Evolutionary conservation across 1,140 invertebrate species (phyloP), one percentile per base, ranked within the genome.

Genomic region (Drosophila pachea): DNA sequence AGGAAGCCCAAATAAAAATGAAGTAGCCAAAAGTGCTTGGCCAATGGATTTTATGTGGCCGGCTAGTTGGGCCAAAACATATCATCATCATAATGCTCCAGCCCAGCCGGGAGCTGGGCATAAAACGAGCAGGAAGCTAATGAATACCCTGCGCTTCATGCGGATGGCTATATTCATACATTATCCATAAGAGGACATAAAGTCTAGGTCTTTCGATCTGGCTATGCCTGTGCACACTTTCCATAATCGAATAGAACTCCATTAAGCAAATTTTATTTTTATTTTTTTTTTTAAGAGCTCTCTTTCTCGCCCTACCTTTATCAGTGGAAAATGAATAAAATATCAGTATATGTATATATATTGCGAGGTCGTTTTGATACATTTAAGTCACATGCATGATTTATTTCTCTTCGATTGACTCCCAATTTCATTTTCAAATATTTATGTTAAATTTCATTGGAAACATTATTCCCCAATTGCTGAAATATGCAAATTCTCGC

Each of bases 1-100:
- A 68, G 64, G 50, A 67, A 75, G 59, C 72, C 58, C 66, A 72
- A 75, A 83, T 83, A 77, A 81, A 78, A 83, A 75, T 68, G 78
- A 68, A 79, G 68, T 79, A 69, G 55, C 60, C 53, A 56, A 70
- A 56, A 70, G 66, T 73, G 60, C 49, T 52, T 35, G 49, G 48
- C 45, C 50, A 63, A 73, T 68, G 74, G 70, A 72, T 74, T 79
- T 78, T 78, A 81, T 81, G 68, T 42, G 14, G 14, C n/a, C 53
- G 49, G 59, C 77, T 52, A 72, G 59, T 52, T 73, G 9, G 43
- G 8, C 11, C 38, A 60, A 9, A 48, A 43, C 36, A 60, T 42
- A 68, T 62, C 50, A 68, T 62, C 50, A 68, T 64, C 60, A 64
- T 68, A 62, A 68, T 49, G 47, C 14, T 55, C 40, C 12, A 22